phyloP scores from a whole-genome alignment of 1,140 invertebrate genomes.

The Asbolus verrucosus region DNA sequence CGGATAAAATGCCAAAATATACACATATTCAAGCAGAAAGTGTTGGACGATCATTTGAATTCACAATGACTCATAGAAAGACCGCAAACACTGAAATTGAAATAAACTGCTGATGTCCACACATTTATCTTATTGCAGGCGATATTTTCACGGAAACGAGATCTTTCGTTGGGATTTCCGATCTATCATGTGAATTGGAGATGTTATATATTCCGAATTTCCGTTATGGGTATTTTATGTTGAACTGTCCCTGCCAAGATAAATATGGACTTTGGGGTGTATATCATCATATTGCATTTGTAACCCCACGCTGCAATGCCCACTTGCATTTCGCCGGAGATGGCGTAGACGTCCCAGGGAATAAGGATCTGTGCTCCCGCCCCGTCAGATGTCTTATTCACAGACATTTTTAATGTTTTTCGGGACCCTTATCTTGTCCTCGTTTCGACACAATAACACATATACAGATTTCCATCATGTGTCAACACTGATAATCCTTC shows the following conservation, averaged over 20 bases:
- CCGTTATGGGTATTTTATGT: constrained; percentile 20
- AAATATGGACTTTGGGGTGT: constrained; percentile 6
- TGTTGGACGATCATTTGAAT: constrained; percentile 26
- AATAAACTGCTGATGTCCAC: constrained; percentile 20
- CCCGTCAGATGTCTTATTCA: background rate
- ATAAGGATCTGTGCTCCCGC: background rate
- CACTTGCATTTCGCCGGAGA: background rate
- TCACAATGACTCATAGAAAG: constrained; percentile 20
- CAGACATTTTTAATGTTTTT: background rate
- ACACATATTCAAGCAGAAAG: background rate
- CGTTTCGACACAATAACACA: background rate
- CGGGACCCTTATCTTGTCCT: background rate
- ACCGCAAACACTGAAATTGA: constrained; percentile 31
- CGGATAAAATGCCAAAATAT: background rate
- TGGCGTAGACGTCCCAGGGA: background rate
- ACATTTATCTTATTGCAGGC: constrained; percentile 8
- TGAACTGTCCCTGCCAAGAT: constrained; percentile 19
- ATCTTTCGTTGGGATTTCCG: constrained; percentile 37
- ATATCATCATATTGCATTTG: background rate
- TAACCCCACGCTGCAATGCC: constrained; percentile 8
- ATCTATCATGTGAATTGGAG: constrained; percentile 39
- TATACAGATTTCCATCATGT: no score
- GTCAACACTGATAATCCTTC: no score
- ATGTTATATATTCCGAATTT: constrained; percentile 34
- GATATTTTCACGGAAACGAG: constrained; percentile 37